Evolutionary conservation across 2,113 vertebrate species (phyloP).

Genomic region (Phylloscopus whistleri): DNA sequence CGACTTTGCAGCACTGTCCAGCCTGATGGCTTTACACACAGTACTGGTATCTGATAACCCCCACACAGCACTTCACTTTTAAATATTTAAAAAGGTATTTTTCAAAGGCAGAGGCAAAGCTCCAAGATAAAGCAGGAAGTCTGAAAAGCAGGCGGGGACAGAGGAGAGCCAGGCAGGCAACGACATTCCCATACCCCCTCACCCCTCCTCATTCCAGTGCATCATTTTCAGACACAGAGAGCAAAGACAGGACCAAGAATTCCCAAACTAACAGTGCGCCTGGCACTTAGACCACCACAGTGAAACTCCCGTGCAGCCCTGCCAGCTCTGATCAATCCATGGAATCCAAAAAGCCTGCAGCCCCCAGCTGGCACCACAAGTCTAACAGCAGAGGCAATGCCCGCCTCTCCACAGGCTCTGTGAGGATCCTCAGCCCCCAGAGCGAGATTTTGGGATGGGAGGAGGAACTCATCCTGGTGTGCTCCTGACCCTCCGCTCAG

Average conservation of each 20-base stretch:
- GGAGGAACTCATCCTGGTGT: rapidly evolving
- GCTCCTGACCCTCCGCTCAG: rapidly evolving
- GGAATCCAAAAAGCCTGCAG: background rate
- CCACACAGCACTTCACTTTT: background rate
- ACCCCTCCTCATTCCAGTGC: background rate
- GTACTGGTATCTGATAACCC: background rate
- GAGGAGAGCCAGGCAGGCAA: background rate
- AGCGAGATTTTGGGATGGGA: rapidly evolving
- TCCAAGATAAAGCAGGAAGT: background rate
- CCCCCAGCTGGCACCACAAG: rapidly evolving
- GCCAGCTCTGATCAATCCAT: rapidly evolving
- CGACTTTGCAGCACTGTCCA: background rate
- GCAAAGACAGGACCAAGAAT: background rate
- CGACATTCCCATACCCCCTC: rapidly evolving
- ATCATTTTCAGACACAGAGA: background rate
- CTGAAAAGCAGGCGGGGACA: background rate
- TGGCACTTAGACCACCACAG: rapidly evolving
- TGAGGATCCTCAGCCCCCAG: background rate
- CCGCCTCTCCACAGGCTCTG: background rate
- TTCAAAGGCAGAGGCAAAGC: background rate
- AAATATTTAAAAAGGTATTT: conserved; percentile 1
- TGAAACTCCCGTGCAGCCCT: background rate
- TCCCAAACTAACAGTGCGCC: rapidly evolving
- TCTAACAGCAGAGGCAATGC: background rate
- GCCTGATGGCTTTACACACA: background rate